phyloP scores from a whole-genome alignment of 2,888 invertebrate genomes.

The Hydriomena furcata region DNA sequence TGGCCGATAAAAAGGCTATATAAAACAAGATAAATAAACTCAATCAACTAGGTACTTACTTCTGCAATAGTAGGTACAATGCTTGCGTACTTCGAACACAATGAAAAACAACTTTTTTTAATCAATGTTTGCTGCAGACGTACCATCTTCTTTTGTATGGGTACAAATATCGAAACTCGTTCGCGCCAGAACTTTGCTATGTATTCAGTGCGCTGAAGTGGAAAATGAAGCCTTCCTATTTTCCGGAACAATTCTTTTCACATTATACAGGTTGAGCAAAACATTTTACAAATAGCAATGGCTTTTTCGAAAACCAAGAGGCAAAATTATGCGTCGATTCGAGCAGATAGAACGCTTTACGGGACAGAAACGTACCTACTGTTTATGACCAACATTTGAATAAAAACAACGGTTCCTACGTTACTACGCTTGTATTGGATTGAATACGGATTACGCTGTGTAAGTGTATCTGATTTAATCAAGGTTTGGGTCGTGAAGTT shows the following conservation, averaged over 20 bases:
- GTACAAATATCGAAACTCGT: constrained; percentile 8
- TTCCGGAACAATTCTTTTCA: constrained; percentile 9
- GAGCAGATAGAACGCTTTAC: too few relatives aligned
- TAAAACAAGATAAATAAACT: constrained; percentile 12
- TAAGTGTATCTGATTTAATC: too few relatives aligned
- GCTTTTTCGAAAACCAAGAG: too few relatives aligned
- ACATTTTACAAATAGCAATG: too few relatives aligned
- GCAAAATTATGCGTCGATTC: too few relatives aligned
- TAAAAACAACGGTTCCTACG: too few relatives aligned
- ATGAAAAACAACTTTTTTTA: not conserved
- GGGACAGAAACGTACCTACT: too few relatives aligned
- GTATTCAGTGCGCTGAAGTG: constrained; percentile 9
- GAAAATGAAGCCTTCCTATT: constrained; percentile 20
- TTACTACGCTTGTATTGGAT: too few relatives aligned
- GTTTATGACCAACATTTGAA: too few relatives aligned
- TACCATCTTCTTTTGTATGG: not conserved
- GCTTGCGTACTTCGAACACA: not conserved
- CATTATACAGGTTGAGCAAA: constrained; percentile 7
- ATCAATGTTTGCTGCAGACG: not conserved
- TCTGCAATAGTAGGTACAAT: not conserved
- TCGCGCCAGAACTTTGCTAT: constrained; percentile 11
- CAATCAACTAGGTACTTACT: not conserved
- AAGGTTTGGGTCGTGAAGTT: too few relatives aligned
- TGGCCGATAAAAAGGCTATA: constrained; percentile 21
- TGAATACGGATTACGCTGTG: too few relatives aligned